Evolutionary conservation across 2,113 vertebrate genomes (phyloP), one percentile per base, ranked within the genome.

Genomic region (Atrichornis clamosus): DNA sequence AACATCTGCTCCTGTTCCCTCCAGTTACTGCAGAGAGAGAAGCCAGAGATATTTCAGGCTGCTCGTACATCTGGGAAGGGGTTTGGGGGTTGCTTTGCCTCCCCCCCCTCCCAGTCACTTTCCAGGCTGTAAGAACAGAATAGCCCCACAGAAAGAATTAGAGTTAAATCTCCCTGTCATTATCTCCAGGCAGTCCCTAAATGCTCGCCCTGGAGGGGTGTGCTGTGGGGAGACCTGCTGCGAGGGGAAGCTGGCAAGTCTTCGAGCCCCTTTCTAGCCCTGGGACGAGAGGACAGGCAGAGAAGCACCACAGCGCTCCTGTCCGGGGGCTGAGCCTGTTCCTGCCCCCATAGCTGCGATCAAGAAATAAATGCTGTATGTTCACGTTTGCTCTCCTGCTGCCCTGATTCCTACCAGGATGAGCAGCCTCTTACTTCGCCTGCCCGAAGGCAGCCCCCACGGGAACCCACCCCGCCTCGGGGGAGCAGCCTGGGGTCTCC

Each of bases 1-100:
- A 96, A 88, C 89, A 94, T 90, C 89, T 92, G 95, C 68, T 86
- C 26, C 1, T 7, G 72, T 20, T 84, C 76, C 83, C 87, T 50
- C 13, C 88, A 10, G 84, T 55, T 74, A 65, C 3, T 67, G 82
- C 59, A 32, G 70, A 49, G 86, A 60, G 63, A 73, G 72, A 41
- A 86, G 79, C 11, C 73, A 15, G n/a, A 60, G 72, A 16, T 37
- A 49, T 80, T 69, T 65, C 90, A 53, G 85, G 83, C 90, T 92
- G 28, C 75, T 86, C 59, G 0, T 23, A 8, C 85, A 70, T n/a
- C 79, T 77, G 95, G 63, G 26, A 74, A 59, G 64, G 55, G 60
- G 2, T 49, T 79, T 47, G 0, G 24, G 41, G 35, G 13, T 46
- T 58, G 50, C 26, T 32, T 55, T 17, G 14, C 5, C 15, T 27